A percentile compares a stretch with the other conserved stretches of the same genome.
These are phyloP conservation scores for Malacoctenus gilli DNA, from an alignment of 2,797 vertebrate species.

Conservation along the genomic window DNA sequence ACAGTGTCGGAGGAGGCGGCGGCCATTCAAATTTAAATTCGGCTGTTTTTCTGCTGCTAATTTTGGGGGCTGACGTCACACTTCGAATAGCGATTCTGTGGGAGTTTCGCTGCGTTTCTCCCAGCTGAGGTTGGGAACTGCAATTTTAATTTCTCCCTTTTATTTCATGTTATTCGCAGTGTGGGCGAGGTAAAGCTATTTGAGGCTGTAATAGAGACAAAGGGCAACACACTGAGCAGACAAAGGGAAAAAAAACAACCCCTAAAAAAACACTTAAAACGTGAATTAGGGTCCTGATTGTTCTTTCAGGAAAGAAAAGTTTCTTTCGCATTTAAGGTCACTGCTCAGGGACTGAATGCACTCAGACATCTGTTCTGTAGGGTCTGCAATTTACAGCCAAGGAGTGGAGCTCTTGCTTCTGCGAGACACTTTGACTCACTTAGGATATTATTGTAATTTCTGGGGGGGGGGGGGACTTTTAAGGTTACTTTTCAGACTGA, in stretches of 20 bases:
- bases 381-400: too few species aligned
- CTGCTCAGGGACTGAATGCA: background rate
- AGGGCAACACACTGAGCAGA: background rate
- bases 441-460: too few species aligned
- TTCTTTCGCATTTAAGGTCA: constrained; percentile 3
- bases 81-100: constrained; percentile 11
- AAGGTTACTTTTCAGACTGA: too few species aligned
- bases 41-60: constrained; percentile 1
- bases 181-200: constrained; percentile 13
- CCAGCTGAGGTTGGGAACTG: constrained; percentile 6
- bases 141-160: constrained; percentile 20
- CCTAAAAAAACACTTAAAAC: background rate
- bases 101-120: background rate
- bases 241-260: background rate
- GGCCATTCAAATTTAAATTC: constrained; percentile 8
- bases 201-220: constrained; percentile 10
- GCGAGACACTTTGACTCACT: too few species aligned
- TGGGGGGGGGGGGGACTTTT: too few species aligned
- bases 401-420: too few species aligned
- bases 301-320: constrained; percentile 17
- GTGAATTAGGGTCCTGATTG: constrained; percentile 18
- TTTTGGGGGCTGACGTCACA: constrained; percentile 1
- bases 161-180: constrained; percentile 3
- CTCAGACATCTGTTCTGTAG: too few species aligned
- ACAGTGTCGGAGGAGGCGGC: background rate